Evolutionary conservation across 2,797 vertebrate species (phyloP), one percentile per base, ranked within the genome.

Genomic region (Sus cebifrons): DNA sequence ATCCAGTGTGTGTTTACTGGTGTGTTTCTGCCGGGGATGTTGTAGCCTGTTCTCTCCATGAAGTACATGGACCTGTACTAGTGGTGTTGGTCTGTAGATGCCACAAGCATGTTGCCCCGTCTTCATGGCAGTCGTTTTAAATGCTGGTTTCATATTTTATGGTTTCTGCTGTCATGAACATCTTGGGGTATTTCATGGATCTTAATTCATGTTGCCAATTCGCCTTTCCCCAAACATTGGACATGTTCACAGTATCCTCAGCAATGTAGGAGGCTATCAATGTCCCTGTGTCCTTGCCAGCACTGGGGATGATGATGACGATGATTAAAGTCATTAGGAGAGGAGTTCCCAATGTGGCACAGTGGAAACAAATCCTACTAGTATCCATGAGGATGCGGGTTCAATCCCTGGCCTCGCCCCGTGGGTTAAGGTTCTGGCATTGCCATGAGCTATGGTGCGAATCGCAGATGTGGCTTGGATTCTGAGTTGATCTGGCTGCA

Each of bases 111-210:
- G 32, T 71, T 82, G 23, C 11, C 25, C 12, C 25, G 56, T 81
- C 78, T 86, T 93, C 29, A 65, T 74, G 64, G 77, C 10, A 20
- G 23, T 64, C 7, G 8, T 67, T 92, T 95, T 93, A 54, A 83
- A 87, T 74, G 44, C 25, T 54, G 62, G 29, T 32, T 82, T 96
- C 91, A 64, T 85, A 75, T 93, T 89, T 96, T 89, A 40, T 65
- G 32, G 32, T 74, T 58, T 82, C 77, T 78, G 81, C 27, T 81
- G 60, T 44, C 70, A 68, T 15, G 68, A 93, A 29, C 52, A 86
- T 77, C 68, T 89, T 64, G 67, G 40, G 29, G 44, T 18, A 82
- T 91, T 86, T 93, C 58, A 64, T 36, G 74, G 52, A 52, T 79
- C 56, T 82, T 93, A 44, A 52, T 52, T 85, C 27, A 60, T 68